Evolutionary conservation across 1,140 invertebrate species (phyloP).

Genomic region (Daktulosphaira vitifoliae): DNA sequence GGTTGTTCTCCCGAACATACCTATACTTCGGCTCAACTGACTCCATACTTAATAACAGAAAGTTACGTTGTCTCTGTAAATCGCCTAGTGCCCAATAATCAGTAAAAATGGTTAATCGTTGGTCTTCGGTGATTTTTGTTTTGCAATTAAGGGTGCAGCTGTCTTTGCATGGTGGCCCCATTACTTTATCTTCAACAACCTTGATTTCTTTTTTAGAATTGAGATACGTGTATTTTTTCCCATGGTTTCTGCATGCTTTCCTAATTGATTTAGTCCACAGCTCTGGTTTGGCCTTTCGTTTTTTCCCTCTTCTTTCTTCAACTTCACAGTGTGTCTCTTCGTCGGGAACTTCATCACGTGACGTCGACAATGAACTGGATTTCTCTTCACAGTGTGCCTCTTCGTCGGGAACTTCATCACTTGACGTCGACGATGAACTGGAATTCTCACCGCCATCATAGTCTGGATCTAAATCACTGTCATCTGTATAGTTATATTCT

Average conservation of each 20-base stretch:
- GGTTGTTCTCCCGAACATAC: neutral
- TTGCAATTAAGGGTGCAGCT: neutral
- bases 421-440: neutral
- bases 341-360: no score
- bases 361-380: no score
- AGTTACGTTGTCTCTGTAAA: slow-evolving; percentile 5
- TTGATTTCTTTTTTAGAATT: slow-evolving; percentile 7
- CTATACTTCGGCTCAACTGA: slow-evolving; percentile 1
- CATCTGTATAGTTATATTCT: neutral
- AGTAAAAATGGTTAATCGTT: slow-evolving; percentile 1
- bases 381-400: no score
- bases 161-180: neutral
- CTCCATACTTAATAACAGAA: slow-evolving; percentile 1
- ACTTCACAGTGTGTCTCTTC: neutral
- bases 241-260: slow-evolving; percentile 1
- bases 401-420: no score
- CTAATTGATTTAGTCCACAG: neutral
- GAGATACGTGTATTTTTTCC: neutral
- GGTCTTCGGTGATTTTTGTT: slow-evolving; percentile 1
- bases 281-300: slow-evolving; percentile 8
- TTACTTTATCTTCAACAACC: slow-evolving; percentile 1
- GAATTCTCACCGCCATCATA: slow-evolving; percentile 8
- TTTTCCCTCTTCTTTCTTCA: neutral
- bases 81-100: neutral
- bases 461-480: slow-evolving; percentile 9